Evolutionary conservation across 2,113 vertebrate species (phyloP), one percentile per base, ranked within the genome.

Genomic region (Hypomesus transpacificus): DNA sequence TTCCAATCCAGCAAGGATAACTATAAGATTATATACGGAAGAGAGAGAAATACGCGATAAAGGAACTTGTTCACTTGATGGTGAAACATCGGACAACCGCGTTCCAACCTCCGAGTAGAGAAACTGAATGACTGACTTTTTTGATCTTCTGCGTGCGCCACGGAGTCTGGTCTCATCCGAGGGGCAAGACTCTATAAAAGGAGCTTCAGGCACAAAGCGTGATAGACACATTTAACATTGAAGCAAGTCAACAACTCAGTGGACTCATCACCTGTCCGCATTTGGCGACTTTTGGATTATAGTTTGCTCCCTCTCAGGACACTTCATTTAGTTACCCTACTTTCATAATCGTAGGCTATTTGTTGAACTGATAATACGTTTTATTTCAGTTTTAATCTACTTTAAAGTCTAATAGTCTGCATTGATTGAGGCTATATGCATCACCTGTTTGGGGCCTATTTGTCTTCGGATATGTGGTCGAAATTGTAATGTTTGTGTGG

Each of bases 1-100:
- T 68, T 26, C 58, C 68, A 66, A 82, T 54, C 59, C 70, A 69
- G 34, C 62, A 13, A 62, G 82, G 84, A 88, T 77, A 78, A 78
- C 61, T 18, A 7, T 70, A 24, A 26, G 70, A 77, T 84, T 86
- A 62, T 16, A 79, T 66, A 73, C 75, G 80, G 73, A 78, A 51
- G 63, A 53, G 70, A 82, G 84, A 69, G 39, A 28, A 69, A 21
- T 61, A 31, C 26, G 8, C 18, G 28, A 63, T 8, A 63, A 63
- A 63, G 61, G 31, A 63, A 63, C 28, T n/a, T 59, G 9, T 63
- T 63, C 16, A 63, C 61, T 16, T 63, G 28, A 63, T 46, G 39
- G 54, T 34, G 61, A 11, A 20, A 51, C 63, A 24, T 51, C 24
- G 59, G 57, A 62, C 21, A 51, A 59, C 53, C 28, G 60, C 24